phyloP scores from a whole-genome alignment of 2,113 vertebrate genomes.

The Mastomys coucha region DNA sequence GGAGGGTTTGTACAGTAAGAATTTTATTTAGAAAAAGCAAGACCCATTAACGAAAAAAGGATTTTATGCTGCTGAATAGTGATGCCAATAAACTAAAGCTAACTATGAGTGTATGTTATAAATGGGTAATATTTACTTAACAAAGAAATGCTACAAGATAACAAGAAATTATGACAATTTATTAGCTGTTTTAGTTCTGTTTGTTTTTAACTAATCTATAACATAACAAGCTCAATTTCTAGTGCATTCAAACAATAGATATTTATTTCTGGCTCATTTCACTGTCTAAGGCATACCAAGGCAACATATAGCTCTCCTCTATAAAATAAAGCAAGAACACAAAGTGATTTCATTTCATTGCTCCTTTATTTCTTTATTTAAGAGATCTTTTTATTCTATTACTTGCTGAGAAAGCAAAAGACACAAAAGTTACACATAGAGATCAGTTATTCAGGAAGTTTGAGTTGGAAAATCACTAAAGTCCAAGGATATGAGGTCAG shows the following conservation, averaged over 20 bases:
- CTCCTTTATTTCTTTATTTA: background rate
- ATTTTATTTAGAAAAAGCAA: constrained; percentile 20
- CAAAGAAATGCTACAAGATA: background rate
- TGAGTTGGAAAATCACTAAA: background rate
- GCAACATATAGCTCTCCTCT: background rate
- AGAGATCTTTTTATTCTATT: background rate
- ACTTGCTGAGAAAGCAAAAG: background rate
- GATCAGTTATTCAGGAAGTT: background rate
- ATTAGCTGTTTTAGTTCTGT: background rate
- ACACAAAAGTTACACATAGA: background rate
- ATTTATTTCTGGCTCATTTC: background rate
- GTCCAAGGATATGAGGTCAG: background rate
- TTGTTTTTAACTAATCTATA: background rate
- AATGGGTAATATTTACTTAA: background rate
- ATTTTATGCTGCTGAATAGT: background rate
- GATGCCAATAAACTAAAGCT: background rate
- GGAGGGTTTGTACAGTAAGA: background rate
- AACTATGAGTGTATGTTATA: background rate
- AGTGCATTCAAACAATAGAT: background rate
- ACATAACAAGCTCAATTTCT: background rate
- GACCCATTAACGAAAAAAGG: background rate
- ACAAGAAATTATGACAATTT: background rate
- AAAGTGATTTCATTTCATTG: background rate
- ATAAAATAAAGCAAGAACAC: background rate
- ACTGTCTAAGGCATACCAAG: background rate